A percentile compares a stretch with the other conserved stretches of the same genome.
Conservation (phyloP, 2,113 vertebrate species). For the Cephalopholis sonnerati region DNA sequence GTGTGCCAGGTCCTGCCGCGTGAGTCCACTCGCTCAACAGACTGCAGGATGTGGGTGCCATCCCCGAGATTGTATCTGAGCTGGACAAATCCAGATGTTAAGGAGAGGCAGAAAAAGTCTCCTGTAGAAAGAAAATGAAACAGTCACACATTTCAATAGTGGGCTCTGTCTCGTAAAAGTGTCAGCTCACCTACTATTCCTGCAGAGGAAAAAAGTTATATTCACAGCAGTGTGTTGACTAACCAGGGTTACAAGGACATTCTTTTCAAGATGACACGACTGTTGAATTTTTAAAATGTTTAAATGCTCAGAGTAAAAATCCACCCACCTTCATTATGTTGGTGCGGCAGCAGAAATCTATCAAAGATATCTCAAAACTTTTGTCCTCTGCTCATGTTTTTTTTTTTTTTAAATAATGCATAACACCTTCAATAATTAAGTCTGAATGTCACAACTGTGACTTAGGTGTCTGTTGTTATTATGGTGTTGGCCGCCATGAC, state of each 20-base stretch:
- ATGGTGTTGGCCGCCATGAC: neutral
- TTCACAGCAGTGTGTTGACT: too few relatives aligned
- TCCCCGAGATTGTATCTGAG: constrained; percentile 90
- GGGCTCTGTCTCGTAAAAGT: neutral
- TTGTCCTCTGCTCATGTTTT: too few relatives aligned
- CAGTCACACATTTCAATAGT: neutral
- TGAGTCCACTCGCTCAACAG: constrained; percentile 68
- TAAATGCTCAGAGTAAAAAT: too few relatives aligned
- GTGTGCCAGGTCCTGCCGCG: constrained; percentile 84
- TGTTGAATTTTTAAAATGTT: too few relatives aligned
- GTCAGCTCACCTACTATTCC: neutral
- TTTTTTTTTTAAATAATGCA: too few relatives aligned
- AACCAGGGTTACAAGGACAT: too few relatives aligned
- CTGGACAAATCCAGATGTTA: constrained; percentile 85
- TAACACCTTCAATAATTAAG: too few relatives aligned
- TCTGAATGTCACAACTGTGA: neutral
- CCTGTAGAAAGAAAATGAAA: constrained; percentile 76
- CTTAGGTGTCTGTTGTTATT: neutral
- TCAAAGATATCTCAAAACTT: too few relatives aligned
- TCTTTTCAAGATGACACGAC: too few relatives aligned
- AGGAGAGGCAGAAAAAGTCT: constrained; percentile 90
- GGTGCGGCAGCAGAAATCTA: too few relatives aligned
- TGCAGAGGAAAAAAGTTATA: neutral
- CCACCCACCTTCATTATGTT: too few relatives aligned
- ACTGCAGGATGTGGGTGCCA: constrained; percentile 80